phyloP scores from a whole-genome alignment of 1,140 invertebrate genomes.

The Cyphomyrmex costatus region DNA sequence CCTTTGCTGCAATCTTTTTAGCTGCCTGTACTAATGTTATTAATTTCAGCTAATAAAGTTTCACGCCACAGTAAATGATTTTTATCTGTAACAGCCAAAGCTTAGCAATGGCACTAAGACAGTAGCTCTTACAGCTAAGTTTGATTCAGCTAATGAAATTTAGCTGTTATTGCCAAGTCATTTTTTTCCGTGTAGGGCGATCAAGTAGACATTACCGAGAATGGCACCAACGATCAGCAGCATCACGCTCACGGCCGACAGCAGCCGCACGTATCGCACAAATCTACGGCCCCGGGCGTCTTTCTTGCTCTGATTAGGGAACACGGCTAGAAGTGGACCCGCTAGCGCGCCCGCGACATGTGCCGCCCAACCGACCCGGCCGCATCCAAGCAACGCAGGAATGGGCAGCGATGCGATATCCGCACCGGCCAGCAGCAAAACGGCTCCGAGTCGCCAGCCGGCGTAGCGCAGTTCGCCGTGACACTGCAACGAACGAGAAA shows the following conservation, averaged over 20 bases:
- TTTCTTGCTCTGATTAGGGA: conserved; percentile 87
- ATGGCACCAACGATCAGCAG: conserved; percentile 84
- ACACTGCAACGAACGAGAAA: conserved; percentile 86
- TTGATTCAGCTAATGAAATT: no score
- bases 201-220: conserved; percentile 84
- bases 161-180: no score
- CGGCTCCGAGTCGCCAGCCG: conserved; percentile 87
- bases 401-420: conserved; percentile 87
- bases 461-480: conserved; percentile 88
- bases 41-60: no score
- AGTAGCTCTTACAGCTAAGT: no score
- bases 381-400: conserved; percentile 82
- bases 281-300: conserved; percentile 82
- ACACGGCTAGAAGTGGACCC: conserved; percentile 92
- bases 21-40: no score
- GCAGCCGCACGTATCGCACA: conserved; percentile 82
- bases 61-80: no score
- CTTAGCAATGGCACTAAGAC: no score
- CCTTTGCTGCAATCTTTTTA: no score
- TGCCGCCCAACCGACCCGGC: conserved; percentile 92
- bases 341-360: conserved; percentile 93
- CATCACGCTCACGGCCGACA: conserved; percentile 82
- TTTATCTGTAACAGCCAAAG: no score
- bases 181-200: no score
- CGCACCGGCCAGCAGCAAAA: conserved; percentile 88